Evolutionary conservation across 1,140 invertebrate species (phyloP), one percentile per base, ranked within the genome.

Genomic region (Macrobrachium nipponense): DNA sequence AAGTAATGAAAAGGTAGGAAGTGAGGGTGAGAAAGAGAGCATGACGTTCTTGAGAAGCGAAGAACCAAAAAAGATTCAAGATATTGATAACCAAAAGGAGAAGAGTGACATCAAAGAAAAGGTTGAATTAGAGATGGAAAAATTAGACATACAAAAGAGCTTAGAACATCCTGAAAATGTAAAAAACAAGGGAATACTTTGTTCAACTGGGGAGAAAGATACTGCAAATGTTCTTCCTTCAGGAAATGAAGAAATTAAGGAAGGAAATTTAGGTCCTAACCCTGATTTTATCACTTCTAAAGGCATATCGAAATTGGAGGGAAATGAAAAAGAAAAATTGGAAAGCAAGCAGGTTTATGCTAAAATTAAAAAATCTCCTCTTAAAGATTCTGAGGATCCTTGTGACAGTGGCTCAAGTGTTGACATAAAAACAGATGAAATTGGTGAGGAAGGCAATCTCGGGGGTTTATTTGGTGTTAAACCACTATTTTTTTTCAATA

Each of bases 181-280:
- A n/a, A 70, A 70, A 43, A 70, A 12, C 68, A 70, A 70, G 68
- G 68, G 68, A 23, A 43, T 20, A 70, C 17, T 43, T 70, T 70
- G 7, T 51, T 51, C 51, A 51, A 6, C 8, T 51, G 12, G 51
- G 51, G 51, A 51, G 12, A 51, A 51, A 51, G 51, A 51, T 12
- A 51, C 51, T 10, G 51, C 51, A 51, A 51, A 0, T 51, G 3
- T 12, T 51, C 7, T 51, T 51, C 12, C 51, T 51, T 51, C 51
- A 5, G 51, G 2, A 51, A 51, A 51, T 10, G 51, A 5, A 10
- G 8, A 51, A 12, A 51, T 51, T 51, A 5, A 8, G 3, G 51
- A 51, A 51, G 12, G 8, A 51, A 51, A 12, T 8, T 51, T 12
- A 51, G 7, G 8, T 51, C 8, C 7, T 10, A 51, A 51, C 12